Conservation (phyloP, 2,888 invertebrate species). For the Monochamus alternatus region DNA sequence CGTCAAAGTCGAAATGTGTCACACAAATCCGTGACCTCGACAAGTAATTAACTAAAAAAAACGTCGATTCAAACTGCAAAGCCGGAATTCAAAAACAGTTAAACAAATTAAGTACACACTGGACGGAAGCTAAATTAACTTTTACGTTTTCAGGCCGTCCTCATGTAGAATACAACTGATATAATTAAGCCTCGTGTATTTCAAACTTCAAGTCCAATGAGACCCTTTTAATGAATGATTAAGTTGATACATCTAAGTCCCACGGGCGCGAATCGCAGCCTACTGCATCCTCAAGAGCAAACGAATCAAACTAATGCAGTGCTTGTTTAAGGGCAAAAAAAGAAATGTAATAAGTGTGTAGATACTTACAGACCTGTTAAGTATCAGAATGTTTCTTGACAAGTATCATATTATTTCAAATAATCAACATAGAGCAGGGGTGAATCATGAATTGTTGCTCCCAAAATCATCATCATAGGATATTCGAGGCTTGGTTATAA, state of each 20-base stretch:
- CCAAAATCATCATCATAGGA: too few species aligned
- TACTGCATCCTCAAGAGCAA: conserved; percentile 12
- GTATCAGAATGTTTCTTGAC: too few species aligned
- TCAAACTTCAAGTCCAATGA: conserved; percentile 22
- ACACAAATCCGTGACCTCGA: too few species aligned
- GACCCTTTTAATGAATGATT: conserved; percentile 25
- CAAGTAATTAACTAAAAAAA: conserved; percentile 9
- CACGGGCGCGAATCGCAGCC: conserved; percentile 20
- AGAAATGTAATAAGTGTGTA: too few species aligned
- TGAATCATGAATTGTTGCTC: too few species aligned
- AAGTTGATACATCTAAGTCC: conserved; percentile 14
- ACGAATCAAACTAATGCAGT: conserved; percentile 16
- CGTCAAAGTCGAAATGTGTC: too few species aligned
- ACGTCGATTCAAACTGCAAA: neutral
- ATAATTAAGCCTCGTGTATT: conserved; percentile 18
- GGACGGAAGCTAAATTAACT: conserved; percentile 18
- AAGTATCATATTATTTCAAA: too few species aligned
- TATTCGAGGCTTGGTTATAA: too few species aligned
- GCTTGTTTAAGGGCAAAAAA: neutral
- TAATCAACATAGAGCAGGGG: too few species aligned
- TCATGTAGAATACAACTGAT: conserved; percentile 19
- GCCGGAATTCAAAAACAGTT: conserved; percentile 6
- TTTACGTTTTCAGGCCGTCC: conserved; percentile 11
- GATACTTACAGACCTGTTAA: too few species aligned
- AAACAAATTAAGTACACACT: conserved; percentile 15